These are phyloP conservation scores for Silurus lanzhouensis DNA, from an alignment of 2,797 vertebrate genomes.

Conservation along the genomic window DNA sequence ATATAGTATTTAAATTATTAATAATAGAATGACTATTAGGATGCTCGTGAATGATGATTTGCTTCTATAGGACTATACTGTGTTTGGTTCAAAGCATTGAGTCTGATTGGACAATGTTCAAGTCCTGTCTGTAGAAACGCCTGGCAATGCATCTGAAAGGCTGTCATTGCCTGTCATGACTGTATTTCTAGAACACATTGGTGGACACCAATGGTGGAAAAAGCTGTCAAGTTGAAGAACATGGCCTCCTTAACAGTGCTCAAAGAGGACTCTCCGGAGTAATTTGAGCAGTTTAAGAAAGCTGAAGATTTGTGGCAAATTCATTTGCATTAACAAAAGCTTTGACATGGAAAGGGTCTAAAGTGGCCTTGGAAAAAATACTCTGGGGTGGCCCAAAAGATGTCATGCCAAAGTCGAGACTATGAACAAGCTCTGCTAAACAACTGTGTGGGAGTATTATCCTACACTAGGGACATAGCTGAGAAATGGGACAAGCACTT, in stretches of 20 bases:
- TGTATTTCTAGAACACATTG: not conserved
- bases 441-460: not conserved
- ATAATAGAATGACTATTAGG: too few relatives aligned
- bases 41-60: not conserved
- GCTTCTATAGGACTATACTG: not conserved
- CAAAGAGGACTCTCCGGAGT: not conserved
- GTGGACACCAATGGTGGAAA: not conserved
- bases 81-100: not conserved
- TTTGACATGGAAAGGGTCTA: not conserved
- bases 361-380: not conserved
- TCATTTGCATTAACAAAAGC: not conserved
- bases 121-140: not conserved
- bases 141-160: not conserved
- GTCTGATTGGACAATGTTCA: not conserved
- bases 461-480: not conserved
- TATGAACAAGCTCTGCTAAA: not conserved
- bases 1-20: not conserved
- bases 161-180: not conserved
- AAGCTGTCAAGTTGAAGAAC: not conserved
- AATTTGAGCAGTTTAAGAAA: not conserved
- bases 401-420: not conserved
- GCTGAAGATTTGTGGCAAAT: not conserved
- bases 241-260: not conserved
- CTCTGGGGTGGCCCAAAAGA: not conserved
- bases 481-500: not conserved